Conservation (phyloP, 2,797 vertebrate species). For the Okamejei kenojei region DNA sequence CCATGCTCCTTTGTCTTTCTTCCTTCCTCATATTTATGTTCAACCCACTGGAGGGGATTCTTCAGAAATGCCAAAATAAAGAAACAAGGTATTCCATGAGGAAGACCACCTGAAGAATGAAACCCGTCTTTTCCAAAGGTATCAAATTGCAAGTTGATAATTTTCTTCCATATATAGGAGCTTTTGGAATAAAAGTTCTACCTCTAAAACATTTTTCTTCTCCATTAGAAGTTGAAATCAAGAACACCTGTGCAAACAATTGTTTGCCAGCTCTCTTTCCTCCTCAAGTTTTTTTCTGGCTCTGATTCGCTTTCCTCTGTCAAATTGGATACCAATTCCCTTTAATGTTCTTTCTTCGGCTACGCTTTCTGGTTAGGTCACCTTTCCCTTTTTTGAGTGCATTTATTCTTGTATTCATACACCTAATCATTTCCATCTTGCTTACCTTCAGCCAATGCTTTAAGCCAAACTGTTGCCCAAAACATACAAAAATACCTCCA, state of each 20-base stretch:
- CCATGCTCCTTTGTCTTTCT: neutral
- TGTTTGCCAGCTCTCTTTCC: neutral
- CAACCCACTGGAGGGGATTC: neutral
- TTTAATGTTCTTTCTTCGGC: neutral
- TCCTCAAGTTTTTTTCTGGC: neutral
- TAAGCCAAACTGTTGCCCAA: neutral
- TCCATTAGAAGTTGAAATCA: neutral
- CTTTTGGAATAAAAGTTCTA: neutral
- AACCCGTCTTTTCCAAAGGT: neutral
- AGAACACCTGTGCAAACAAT: neutral
- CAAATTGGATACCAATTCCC: neutral
- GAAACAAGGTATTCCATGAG: neutral
- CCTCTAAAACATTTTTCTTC: neutral
- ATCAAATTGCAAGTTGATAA: neutral
- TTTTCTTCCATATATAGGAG: neutral
- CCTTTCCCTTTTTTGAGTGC: neutral
- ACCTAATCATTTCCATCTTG: neutral
- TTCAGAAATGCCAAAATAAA: neutral
- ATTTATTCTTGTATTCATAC: neutral
- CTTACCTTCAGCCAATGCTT: neutral
- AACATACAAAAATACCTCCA: neutral
- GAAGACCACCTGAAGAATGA: neutral
- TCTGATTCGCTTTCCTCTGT: neutral
- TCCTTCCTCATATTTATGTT: neutral
- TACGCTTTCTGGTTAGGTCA: neutral